Conservation (phyloP, 2,888 invertebrate genomes). For the Aquatica leii region DNA sequence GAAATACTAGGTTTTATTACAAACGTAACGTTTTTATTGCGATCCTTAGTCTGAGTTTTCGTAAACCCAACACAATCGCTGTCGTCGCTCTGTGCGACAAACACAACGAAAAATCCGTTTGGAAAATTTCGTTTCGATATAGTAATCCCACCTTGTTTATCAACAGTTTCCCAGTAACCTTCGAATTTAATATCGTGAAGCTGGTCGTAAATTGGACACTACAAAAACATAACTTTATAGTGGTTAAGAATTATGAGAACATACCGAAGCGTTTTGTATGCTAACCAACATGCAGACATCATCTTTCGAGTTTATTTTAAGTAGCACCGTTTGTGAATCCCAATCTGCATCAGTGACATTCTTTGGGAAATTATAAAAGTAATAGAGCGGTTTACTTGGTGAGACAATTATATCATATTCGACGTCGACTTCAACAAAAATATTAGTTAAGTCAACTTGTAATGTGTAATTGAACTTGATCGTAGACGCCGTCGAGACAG, state of each 20-base stretch:
- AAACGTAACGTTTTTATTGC: constrained; percentile 57
- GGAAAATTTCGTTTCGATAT: constrained; percentile 75
- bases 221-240: constrained; percentile 49
- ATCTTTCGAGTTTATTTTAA: constrained; percentile 72
- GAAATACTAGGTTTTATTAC: constrained; percentile 68
- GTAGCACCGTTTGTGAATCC: constrained; percentile 66
- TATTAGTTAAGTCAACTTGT: constrained; percentile 68
- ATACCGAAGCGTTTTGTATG: constrained; percentile 77
- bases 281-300: constrained; percentile 80
- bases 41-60: constrained; percentile 47
- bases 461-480: constrained; percentile 67
- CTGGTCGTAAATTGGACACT: constrained; percentile 88
- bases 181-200: constrained; percentile 80
- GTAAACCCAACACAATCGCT: constrained; percentile 66
- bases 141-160: constrained; percentile 78
- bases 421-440: constrained; percentile 62
- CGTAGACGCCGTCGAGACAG: constrained; percentile 66
- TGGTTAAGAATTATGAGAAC: background rate
- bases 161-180: constrained; percentile 82
- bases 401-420: constrained; percentile 62
- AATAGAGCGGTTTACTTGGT: constrained; percentile 63
- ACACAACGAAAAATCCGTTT: constrained; percentile 79
- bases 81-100: constrained; percentile 76
- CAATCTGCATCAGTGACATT: constrained; percentile 37
- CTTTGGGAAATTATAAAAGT: constrained; percentile 44